Percentiles rank a stretch among this genome's conserved stretches.
Evolutionary conservation across 1,140 invertebrate genomes (phyloP).

Genomic region (Aphis craccivora): DNA sequence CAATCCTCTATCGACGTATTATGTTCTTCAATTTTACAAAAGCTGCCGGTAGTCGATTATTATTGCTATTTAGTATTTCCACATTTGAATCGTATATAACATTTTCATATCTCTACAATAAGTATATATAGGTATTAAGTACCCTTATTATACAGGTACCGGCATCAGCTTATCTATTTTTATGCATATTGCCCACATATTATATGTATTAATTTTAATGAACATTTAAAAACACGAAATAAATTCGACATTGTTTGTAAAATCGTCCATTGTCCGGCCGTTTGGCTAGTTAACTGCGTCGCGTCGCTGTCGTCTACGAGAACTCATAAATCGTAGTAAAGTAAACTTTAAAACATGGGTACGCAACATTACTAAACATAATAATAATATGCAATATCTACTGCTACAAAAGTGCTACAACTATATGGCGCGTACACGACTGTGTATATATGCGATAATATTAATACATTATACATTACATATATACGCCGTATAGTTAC

Average conservation of each 20-base stretch:
- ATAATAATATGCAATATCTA: background rate
- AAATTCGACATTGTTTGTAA: background rate
- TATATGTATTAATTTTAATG: background rate
- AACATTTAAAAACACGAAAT: background rate
- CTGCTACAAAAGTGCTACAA: background rate
- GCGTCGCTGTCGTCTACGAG: background rate
- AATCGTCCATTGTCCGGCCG: background rate
- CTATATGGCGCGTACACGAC: background rate
- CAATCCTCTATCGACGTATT: background rate
- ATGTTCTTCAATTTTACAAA: background rate
- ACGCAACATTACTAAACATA: background rate
- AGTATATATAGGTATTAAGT: background rate
- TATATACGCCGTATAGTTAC: background rate
- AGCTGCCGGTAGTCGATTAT: background rate
- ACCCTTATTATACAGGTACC: background rate
- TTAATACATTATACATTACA: background rate
- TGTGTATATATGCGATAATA: background rate
- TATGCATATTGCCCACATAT: background rate
- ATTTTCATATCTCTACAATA: too few relatives aligned
- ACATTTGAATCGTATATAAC: background rate
- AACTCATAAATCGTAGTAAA: background rate
- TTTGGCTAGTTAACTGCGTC: background rate
- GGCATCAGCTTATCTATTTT: background rate
- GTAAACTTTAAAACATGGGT: background rate
- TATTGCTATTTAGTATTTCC: too few relatives aligned